Percentiles rank a stretch among this genome's conserved stretches.
Evolutionary conservation across 2,888 invertebrate species (phyloP).

Genomic region (Neuroscelio doddi): DNA sequence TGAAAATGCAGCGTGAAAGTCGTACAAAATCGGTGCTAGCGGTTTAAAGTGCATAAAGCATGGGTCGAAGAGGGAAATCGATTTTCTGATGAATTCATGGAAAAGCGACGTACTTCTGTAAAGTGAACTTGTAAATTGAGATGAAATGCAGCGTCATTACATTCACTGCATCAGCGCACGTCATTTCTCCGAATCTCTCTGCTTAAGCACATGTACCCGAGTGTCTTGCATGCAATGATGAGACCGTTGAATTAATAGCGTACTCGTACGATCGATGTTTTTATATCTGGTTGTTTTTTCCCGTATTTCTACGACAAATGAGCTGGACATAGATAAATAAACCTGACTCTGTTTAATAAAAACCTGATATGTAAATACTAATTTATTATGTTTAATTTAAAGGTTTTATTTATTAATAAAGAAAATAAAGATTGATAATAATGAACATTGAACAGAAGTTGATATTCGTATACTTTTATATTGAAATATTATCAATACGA

Average conservation of each 20-base stretch:
- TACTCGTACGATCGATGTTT: neutral
- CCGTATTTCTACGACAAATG: no score
- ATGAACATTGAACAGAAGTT: no score
- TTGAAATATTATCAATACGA: no score
- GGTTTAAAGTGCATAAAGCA: constrained; percentile 36
- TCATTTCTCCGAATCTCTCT: neutral
- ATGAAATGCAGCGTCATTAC: neutral
- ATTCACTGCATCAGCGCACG: neutral
- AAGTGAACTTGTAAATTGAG: constrained; percentile 1
- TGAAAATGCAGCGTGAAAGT: constrained; percentile 27
- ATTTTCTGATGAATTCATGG: constrained; percentile 6
- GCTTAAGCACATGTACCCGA: neutral
- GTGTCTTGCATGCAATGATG: neutral
- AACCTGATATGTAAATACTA: no score
- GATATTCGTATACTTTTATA: no score
- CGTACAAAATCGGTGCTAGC: constrained; percentile 38
- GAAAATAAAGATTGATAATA: no score
- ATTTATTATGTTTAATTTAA: no score
- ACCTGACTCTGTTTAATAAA: no score
- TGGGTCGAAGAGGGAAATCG: constrained; percentile 32
- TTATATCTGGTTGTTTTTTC: neutral
- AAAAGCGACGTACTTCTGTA: no score
- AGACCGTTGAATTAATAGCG: neutral
- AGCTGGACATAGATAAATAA: no score
- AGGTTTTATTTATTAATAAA: no score